These are phyloP conservation scores for Limnodromus scolopaceus DNA, from an alignment of 2,797 vertebrate species.

Conservation along the genomic window DNA sequence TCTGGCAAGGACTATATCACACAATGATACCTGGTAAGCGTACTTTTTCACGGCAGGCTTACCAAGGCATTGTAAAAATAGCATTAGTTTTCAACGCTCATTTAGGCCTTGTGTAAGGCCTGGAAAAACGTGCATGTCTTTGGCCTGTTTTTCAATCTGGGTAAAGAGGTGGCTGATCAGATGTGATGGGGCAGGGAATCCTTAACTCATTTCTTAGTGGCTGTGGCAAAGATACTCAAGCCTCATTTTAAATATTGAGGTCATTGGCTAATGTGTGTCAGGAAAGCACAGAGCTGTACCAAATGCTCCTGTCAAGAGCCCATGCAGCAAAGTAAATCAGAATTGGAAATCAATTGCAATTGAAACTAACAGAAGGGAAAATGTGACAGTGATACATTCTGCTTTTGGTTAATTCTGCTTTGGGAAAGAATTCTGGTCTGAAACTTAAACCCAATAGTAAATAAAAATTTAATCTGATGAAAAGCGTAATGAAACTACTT, in stretches of 20 bases:
- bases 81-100: slow-evolving; percentile 33
- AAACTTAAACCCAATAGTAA: not conserved
- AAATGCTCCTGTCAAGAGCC: slow-evolving; percentile 8
- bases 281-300: not conserved
- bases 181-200: slow-evolving; percentile 16
- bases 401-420: not conserved
- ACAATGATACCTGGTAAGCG: not conserved
- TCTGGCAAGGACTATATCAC: not conserved
- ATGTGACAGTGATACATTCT: not conserved
- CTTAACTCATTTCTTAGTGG: not conserved
- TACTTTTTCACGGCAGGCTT: not conserved
- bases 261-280: not conserved
- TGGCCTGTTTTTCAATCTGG: slow-evolving; percentile 14
- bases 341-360: not conserved
- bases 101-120: not conserved
- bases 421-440: not conserved
- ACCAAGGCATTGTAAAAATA: not conserved
- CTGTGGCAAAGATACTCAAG: not conserved
- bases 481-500: not conserved
- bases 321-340: not conserved
- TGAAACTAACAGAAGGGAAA: not conserved
- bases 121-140: not conserved
- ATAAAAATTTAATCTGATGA: not conserved
- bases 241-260: slow-evolving; percentile 14
- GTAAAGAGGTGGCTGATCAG: not conserved